Evolutionary conservation across 37 sponge, comb jelly and placozoan species (phyloP), one percentile per base, ranked within the genome.

Genomic region (Axinella damicornis): DNA sequence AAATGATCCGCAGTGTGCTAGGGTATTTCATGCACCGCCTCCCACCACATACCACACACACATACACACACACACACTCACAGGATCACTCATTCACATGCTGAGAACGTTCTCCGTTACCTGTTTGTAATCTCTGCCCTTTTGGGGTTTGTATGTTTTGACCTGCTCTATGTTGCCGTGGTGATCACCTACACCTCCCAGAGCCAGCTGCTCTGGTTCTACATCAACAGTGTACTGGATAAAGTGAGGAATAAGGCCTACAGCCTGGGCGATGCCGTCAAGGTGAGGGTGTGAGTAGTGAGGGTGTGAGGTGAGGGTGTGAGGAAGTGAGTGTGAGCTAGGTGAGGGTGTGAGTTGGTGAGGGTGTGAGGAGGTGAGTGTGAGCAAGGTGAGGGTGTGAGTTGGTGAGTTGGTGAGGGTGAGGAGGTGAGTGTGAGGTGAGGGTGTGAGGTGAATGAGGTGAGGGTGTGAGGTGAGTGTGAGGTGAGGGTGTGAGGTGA

Each of bases 151-250:
- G 35, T 87, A 18, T 58, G 89, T 37, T 89, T 94, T 65, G 94
- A 94, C 83, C 66, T 94, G 16, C 75, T 90, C 62, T 94, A 94
- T 77, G 58, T 94, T 30, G 87, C 87, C 25, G 91, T 90, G 65
- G 85, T 94, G 66, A 69, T 90, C 34, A 87, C 65, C 32, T 94
- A 90, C 76, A 31, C n/a, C 32, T 87, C 76, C 2, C 88, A 94
- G 71, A 76, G 87, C n/a, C 87, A 94, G 59, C 91, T 94, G 30
- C 38, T 94, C 28, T 83, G 69, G 17, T 71, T 53, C 73, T 80
- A 69, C 69, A 80, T 94, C 33, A 34, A 58, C 2, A 79, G 72
- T 69, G 80, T 94, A 38, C 70, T 39, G 5, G 91, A 94, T 22
- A 86, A 46, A 9, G 46, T 46, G 46, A 46, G 9, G 6, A 46